phyloP scores from a whole-genome alignment of 1,140 invertebrate species.

The Campoletis sonorensis region DNA sequence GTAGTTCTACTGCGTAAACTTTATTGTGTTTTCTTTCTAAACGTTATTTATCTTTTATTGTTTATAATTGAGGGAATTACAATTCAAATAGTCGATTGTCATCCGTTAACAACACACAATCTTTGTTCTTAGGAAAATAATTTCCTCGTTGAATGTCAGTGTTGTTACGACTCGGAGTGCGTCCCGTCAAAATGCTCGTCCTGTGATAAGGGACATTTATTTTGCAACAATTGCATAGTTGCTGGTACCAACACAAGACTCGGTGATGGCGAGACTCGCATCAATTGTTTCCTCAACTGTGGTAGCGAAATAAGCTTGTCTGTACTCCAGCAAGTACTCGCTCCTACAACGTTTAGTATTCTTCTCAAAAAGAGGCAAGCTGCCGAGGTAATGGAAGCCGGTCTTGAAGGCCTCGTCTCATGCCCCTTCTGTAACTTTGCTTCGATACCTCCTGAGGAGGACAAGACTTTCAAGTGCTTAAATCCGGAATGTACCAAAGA shows the following conservation, averaged over 20 bases:
- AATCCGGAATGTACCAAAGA: conserved; percentile 83
- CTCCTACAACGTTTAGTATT: conserved; percentile 77
- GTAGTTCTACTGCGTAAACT: too few relatives aligned
- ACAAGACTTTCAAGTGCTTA: conserved; percentile 81
- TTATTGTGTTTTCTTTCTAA: background rate
- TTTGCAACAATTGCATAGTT: conserved; percentile 79
- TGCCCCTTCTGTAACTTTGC: conserved; percentile 83
- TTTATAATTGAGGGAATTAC: background rate
- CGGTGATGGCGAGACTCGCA: conserved; percentile 76
- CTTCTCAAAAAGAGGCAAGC: conserved; percentile 77
- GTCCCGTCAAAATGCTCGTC: conserved; percentile 78
- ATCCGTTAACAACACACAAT: background rate
- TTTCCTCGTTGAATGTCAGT: conserved; percentile 75
- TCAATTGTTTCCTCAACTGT: conserved; percentile 77
- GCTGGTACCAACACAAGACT: conserved; percentile 76
- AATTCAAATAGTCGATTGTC: too few relatives aligned
- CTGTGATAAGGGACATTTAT: conserved; percentile 79
- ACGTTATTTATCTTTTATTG: background rate
- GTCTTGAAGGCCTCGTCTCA: conserved; percentile 79
- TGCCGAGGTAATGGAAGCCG: conserved; percentile 79
- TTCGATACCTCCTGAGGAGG: conserved; percentile 78
- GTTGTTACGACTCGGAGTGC: conserved; percentile 80
- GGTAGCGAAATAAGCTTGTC: conserved; percentile 73
- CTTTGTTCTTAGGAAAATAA: conserved; percentile 65
- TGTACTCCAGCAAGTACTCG: conserved; percentile 76